These are phyloP conservation scores for Parazoanthus atlanticus DNA, from an alignment of 92 coral and sea anemone genomes.

Conservation along the genomic window DNA sequence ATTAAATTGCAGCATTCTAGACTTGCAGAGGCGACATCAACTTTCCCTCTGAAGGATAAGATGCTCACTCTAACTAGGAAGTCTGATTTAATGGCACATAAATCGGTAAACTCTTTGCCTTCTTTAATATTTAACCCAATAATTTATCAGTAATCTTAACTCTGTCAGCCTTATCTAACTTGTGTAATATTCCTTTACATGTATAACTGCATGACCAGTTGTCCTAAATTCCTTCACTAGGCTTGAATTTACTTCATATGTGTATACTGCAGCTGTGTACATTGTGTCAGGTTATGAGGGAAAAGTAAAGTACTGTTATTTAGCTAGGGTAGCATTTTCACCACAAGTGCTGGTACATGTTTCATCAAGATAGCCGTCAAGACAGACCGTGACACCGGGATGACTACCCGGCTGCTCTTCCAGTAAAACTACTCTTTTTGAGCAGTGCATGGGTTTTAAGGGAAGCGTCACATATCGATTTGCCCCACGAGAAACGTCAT, in stretches of 20 bases:
- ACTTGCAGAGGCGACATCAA: conserved; percentile 22
- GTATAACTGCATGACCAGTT: background rate
- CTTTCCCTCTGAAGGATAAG: conserved; percentile 35
- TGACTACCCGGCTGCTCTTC: no score
- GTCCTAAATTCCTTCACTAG: background rate
- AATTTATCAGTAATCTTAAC: background rate
- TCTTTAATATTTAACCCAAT: background rate
- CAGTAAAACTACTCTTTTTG: no score
- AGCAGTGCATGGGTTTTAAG: no score
- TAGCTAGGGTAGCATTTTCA: no score
- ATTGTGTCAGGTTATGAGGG: no score
- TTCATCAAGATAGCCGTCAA: no score
- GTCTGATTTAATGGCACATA: conserved; percentile 31
- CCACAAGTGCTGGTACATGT: background rate
- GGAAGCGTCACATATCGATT: no score
- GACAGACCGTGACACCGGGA: no score
- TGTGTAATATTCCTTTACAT: background rate
- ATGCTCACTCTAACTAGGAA: conserved; percentile 32
- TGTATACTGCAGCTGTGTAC: no score
- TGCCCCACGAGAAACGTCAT: no score
- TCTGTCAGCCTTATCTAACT: background rate
- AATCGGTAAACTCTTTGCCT: background rate
- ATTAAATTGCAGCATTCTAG: conserved; percentile 27
- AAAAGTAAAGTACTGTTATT: no score
- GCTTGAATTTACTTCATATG: no score